Percentiles rank a stretch among this genome's conserved stretches.
Evolutionary conservation across 2,113 vertebrate species (phyloP).

Genomic region (Glaucidium brasilianum): DNA sequence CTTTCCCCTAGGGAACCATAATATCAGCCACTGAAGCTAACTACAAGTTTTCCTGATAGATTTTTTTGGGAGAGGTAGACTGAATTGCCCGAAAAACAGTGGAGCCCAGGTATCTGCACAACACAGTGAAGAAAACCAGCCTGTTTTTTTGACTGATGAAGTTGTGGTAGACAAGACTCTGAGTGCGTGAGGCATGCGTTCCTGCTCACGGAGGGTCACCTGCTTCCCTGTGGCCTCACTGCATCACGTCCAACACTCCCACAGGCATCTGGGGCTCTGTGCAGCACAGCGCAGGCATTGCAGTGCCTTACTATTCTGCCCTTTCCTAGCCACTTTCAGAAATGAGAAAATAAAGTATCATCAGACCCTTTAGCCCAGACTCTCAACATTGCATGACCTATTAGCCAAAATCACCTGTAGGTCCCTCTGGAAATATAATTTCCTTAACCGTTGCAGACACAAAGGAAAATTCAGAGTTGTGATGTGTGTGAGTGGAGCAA

Average conservation of each 20-base stretch:
- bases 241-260: background rate
- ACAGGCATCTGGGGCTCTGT: background rate
- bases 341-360: background rate
- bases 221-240: background rate
- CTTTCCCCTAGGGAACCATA: background rate
- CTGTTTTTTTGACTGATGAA: background rate
- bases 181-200: rapidly evolving
- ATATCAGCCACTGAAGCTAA: background rate
- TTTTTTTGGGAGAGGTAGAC: background rate
- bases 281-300: rapidly evolving
- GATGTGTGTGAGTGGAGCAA: background rate
- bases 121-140: background rate
- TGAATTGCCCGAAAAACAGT: background rate
- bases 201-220: background rate
- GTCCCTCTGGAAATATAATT: background rate
- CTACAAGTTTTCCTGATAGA: background rate
- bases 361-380: background rate
- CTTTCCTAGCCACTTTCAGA: background rate
- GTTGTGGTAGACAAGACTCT: background rate
- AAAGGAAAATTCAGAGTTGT: background rate
- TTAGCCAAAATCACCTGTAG: background rate
- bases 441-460: background rate
- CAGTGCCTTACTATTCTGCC: too few relatives aligned
- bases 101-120: background rate
- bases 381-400: background rate